These are phyloP conservation scores for Cecidostiba fungosa DNA, from an alignment of 2,888 invertebrate genomes.

Conservation along the genomic window DNA sequence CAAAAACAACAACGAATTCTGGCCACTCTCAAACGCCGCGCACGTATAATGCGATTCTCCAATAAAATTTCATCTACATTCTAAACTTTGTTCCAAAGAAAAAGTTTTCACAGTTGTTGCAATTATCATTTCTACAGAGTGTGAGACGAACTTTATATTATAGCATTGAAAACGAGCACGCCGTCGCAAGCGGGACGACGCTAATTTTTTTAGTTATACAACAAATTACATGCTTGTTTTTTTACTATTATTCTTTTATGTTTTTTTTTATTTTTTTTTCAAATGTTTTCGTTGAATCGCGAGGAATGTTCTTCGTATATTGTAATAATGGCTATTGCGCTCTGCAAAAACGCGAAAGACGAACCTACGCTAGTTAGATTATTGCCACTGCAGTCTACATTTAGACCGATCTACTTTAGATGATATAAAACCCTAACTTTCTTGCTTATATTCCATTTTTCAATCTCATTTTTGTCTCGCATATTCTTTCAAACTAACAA, in stretches of 20 bases:
- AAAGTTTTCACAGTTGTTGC: slow-evolving; percentile 27
- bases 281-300: slow-evolving; percentile 62
- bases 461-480: slow-evolving; percentile 54
- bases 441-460: slow-evolving; percentile 19
- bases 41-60: slow-evolving; percentile 28
- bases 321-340: slow-evolving; percentile 60
- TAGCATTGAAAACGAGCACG: slow-evolving; percentile 37
- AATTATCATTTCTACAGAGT: slow-evolving; percentile 30
- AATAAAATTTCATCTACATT: slow-evolving; percentile 2
- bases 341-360: slow-evolving; percentile 56
- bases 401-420: slow-evolving; percentile 54
- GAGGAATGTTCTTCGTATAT: slow-evolving; percentile 61
- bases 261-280: slow-evolving; percentile 13
- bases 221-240: slow-evolving; percentile 42
- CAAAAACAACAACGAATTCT: slow-evolving; percentile 46
- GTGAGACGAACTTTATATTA: slow-evolving; percentile 35
- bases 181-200: slow-evolving; percentile 25
- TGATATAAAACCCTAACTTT: slow-evolving; percentile 59
- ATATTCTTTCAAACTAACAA: slow-evolving; percentile 61
- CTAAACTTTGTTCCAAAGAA: slow-evolving; percentile 26
- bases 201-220: slow-evolving; percentile 38
- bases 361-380: slow-evolving; percentile 62
- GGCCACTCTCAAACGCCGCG: slow-evolving; percentile 25
- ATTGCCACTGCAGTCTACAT: slow-evolving; percentile 62
- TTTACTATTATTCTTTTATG: slow-evolving; percentile 32